Conservation (phyloP, 2,888 invertebrate genomes). For the Hirtodrosophila trivittata region DNA sequence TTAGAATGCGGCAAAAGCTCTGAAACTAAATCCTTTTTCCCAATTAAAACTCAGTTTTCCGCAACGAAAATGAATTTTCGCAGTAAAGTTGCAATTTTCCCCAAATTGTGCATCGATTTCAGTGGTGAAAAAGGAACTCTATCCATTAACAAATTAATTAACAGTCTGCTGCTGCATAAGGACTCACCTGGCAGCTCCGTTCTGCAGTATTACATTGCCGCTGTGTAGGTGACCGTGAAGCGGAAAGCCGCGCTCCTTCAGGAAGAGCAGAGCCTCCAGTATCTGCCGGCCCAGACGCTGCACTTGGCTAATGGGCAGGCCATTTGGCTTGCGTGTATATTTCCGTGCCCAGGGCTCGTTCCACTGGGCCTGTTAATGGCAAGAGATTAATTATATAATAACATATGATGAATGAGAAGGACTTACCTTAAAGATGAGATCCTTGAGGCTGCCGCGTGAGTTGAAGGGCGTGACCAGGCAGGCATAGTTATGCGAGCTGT, state of each 20-base stretch:
- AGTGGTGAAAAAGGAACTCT: neutral
- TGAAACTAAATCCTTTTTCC: too few relatives aligned
- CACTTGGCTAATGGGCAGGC: conserved; percentile 91
- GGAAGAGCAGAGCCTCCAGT: conserved; percentile 92
- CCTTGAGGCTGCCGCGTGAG: conserved; percentile 93
- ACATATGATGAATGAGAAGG: neutral
- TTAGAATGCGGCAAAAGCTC: neutral
- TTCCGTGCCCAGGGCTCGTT: conserved; percentile 91
- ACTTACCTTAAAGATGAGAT: conserved; percentile 93
- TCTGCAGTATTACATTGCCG: conserved; percentile 95
- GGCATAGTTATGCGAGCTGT: conserved; percentile 86
- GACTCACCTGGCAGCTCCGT: conserved; percentile 93
- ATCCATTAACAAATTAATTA: conserved; percentile 43
- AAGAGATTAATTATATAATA: neutral
- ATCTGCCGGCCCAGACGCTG: conserved; percentile 94
- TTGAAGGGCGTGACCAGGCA: conserved; percentile 93
- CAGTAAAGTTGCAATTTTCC: too few relatives aligned
- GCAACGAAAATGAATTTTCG: too few relatives aligned
- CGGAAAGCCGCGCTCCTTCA: conserved; percentile 93
- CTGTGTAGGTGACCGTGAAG: conserved; percentile 94
- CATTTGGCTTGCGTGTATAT: conserved; percentile 88
- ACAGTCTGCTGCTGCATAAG: conserved; percentile 17
- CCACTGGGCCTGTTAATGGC: conserved; percentile 88
- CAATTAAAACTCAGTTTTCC: too few relatives aligned
- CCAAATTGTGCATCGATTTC: too few relatives aligned